A percentile compares a stretch with the other conserved stretches of the same genome.
phyloP scores from a whole-genome alignment of 2,888 invertebrate genomes.

The Dione juno region DNA sequence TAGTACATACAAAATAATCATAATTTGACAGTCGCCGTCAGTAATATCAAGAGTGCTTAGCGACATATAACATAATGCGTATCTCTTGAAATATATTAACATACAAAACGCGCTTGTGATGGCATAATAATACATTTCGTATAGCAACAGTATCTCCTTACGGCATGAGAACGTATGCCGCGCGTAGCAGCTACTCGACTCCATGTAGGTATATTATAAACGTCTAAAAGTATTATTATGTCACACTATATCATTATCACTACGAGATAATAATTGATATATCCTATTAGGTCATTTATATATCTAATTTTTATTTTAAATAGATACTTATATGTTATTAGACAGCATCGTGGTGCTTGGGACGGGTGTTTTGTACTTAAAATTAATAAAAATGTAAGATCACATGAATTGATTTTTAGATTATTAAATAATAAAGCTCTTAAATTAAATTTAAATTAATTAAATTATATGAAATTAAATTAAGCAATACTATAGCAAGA shows the following conservation, averaged over 20 bases:
- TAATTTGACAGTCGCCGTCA: not conserved
- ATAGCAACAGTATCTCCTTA: conserved; percentile 60
- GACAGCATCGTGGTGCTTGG: no score
- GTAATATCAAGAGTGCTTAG: not conserved
- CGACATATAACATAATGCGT: not conserved
- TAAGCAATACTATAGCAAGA: not conserved
- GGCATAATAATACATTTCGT: conserved; percentile 46
- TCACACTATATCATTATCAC: conserved; percentile 26
- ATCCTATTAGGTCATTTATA: not conserved
- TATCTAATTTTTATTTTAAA: no score
- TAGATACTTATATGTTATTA: no score
- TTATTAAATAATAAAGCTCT: no score
- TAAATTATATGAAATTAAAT: no score
- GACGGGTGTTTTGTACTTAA: no score
- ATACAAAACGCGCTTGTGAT: conserved; percentile 34
- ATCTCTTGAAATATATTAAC: not conserved
- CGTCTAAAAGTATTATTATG: conserved; percentile 18
- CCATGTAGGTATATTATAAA: conserved; percentile 19
- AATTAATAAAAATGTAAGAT: no score
- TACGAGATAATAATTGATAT: not conserved
- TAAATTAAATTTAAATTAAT: no score
- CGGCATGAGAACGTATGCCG: conserved; percentile 47
- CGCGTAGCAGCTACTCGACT: conserved; percentile 37
- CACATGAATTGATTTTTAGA: no score
- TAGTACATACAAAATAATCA: not conserved